Base-by-base conservation (phyloP, 1,140 invertebrate species). In the Harlomillsia oculata region DNA sequence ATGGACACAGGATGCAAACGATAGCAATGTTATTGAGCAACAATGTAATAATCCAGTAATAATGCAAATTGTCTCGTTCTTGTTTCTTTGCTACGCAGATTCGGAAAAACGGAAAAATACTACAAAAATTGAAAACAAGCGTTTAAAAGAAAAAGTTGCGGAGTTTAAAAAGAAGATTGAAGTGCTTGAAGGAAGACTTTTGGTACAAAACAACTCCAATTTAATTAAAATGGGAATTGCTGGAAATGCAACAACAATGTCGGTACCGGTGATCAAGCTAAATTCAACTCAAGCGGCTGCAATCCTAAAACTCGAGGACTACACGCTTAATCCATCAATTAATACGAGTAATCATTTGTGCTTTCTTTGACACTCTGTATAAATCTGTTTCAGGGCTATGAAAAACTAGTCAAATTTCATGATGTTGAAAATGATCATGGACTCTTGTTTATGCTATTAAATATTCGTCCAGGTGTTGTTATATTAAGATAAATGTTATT, bases 61-160 rank as follows among this genome's bases (percentile, higher is more conserved):
- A 11, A 49, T 5, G 25, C 4, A 39, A 5, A 11, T 16, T 6
- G 9, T 25, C 11, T 43, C 26, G 8, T 8, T 13, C 9, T 28
- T 48, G 4, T 44, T 52, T 52, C 30, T 49, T 16, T 57, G 21
- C 29, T 29, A 28, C 25, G 44, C 28, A 64, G 62, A 64, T 23
- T 6, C 46, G 0, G 62, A 64, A 5, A 41, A 55, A 3, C 40
- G 44, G 18, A 50, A 45, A 21, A 59, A 32, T 49, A 52, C 40
- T 11, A 13, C 59, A 14, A 59, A 50, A 54, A 16, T 29, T 16
- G 63, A 64, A 39, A 64, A 61, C 29, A 55, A 52, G 14, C 58
- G 23, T 29, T 32, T 64, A 16, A 41, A 41, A 16, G 59, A 64
- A 2, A 61, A 59, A 36, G 20, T 64, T 1, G 36, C 16, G n/a